Conservation (phyloP, 1,140 invertebrate species). For the Tribolium castaneum region DNA sequence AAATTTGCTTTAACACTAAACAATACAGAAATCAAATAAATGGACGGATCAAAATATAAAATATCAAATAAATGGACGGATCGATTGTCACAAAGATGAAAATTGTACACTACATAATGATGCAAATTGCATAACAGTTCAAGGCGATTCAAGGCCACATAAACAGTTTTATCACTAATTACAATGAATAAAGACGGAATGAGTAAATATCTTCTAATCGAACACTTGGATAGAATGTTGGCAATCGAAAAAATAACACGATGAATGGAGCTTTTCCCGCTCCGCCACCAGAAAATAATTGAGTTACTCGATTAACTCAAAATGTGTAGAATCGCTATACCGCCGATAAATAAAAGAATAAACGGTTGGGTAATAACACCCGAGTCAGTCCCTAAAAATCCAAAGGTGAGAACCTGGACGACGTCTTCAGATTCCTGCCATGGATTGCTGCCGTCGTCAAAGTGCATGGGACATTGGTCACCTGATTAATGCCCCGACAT, state of each 20-base stretch:
- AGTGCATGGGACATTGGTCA: conserved; percentile 95
- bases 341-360: background rate
- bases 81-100: conserved; percentile 11
- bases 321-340: background rate
- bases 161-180: background rate
- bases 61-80: conserved; percentile 28
- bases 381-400: conserved; percentile 21
- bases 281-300: background rate
- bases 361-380: background rate
- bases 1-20: background rate
- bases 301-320: background rate
- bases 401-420: conserved; percentile 75
- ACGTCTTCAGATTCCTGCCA: conserved; percentile 80
- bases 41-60: conserved; percentile 5
- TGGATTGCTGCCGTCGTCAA: conserved; percentile 91
- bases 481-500: conserved; percentile 64
- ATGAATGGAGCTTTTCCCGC: background rate
- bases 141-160: conserved; percentile 20
- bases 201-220: background rate
- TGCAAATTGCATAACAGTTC: conserved; percentile 19
- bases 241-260: background rate
- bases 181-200: background rate
- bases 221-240: background rate
- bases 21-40: background rate
- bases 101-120: background rate